Base-by-base conservation (phyloP, 2,113 vertebrate species). In the Rhabdomys dilectus region DNA sequence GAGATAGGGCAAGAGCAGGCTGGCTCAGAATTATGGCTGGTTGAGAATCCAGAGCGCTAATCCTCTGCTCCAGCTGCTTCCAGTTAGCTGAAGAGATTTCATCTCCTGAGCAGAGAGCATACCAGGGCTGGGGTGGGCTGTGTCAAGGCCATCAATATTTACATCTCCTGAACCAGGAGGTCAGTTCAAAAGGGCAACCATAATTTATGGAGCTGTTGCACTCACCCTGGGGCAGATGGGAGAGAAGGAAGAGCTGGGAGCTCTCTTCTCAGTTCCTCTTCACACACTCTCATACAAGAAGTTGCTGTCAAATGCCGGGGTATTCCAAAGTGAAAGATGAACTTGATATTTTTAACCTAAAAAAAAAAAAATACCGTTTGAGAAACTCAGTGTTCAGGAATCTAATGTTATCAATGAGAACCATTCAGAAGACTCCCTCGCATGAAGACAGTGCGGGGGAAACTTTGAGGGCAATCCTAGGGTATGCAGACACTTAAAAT, bases 131-230 rank as follows among this genome's bases (percentile, higher is more conserved):
- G 42, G 82, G 51, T 21, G 51, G 58, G 88, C 68, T 64, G 89
- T 84, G 84, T 88, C 96, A 96, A 93, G 93, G 75, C 70, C 85
- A 82, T 90, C 42, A 70, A 66, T 97, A 96, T 84, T 94, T 94
- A 96, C 45, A 93, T 96, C 85, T 68, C 92, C 22, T 82, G 94
- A 95, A 95, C 90, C 91, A 75, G 39, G 77, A 96, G 93, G 85
- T 97, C 95, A 95, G 93, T 94, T 97, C 93, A 93, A 96, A 97
- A 97, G 91, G 86, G 86, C 53, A 95, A 53, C 39, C 24, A 42
- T 82, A 94, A 95, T 95, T 97, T 94, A 96, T 95, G 89, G 76
- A 60, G 68, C n/a, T 51, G 85, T 77, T 73, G 94, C n/a, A 88
- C 92, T 95, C 86, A 78, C 89, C 81, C 39, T 56, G 45, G 39